phyloP scores from a whole-genome alignment of 1,140 invertebrate species.

The Tetramorium simillimum region DNA sequence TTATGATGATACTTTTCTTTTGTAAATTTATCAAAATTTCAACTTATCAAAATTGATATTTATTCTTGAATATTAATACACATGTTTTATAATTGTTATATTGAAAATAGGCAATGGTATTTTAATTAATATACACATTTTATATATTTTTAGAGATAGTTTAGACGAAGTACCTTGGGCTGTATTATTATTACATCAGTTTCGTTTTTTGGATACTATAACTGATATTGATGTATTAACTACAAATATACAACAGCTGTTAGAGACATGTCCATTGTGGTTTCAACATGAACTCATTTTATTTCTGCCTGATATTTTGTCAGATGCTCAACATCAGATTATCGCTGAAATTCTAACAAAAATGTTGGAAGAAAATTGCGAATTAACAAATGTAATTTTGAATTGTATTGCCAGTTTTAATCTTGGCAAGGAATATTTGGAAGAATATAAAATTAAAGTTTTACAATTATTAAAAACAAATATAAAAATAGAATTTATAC shows the following conservation, averaged over 20 bases:
- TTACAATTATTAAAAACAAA: constrained; percentile 77
- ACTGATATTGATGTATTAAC: constrained; percentile 75
- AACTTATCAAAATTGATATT: too few species aligned
- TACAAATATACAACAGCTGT: constrained; percentile 76
- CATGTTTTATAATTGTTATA: neutral
- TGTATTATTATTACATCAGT: constrained; percentile 77
- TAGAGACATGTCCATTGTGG: constrained; percentile 81
- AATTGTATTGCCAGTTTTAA: constrained; percentile 80
- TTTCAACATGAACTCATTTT: constrained; percentile 81
- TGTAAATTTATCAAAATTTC: neutral
- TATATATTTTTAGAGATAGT: constrained; percentile 70
- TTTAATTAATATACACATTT: constrained; percentile 23
- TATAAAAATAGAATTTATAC: constrained; percentile 72
- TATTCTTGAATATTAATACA: neutral
- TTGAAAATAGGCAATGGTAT: constrained; percentile 6
- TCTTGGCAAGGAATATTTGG: constrained; percentile 78
- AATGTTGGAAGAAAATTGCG: constrained; percentile 77
- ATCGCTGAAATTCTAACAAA: constrained; percentile 79
- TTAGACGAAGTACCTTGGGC: constrained; percentile 79
- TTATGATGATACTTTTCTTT: neutral
- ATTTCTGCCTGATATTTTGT: constrained; percentile 81
- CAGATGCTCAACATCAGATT: constrained; percentile 79
- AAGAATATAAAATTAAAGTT: constrained; percentile 77
- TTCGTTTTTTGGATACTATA: constrained; percentile 81
- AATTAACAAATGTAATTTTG: constrained; percentile 78